Evolutionary conservation across 1,140 invertebrate species (phyloP).

Genomic region (Halyomorpha halys): DNA sequence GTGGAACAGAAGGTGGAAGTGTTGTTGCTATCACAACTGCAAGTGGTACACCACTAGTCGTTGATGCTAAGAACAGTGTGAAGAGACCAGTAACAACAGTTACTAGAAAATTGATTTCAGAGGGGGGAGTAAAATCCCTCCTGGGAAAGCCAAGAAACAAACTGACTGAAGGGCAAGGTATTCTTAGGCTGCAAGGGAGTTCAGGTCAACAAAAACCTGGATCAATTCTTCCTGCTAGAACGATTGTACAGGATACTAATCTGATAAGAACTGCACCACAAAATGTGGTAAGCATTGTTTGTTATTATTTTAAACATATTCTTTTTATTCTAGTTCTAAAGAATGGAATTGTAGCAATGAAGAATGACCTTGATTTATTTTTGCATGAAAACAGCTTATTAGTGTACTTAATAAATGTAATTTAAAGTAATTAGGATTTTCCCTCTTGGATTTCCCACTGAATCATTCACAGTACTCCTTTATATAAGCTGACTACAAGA

Average conservation of each 20-base stretch:
- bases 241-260: constrained; percentile 14
- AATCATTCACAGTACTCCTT: too few species aligned
- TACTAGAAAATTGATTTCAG: neutral
- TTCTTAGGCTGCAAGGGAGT: neutral
- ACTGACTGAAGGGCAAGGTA: neutral
- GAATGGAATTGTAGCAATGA: too few species aligned
- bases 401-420: too few species aligned
- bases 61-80: neutral
- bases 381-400: too few species aligned
- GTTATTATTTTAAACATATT: too few species aligned
- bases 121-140: constrained; percentile 18
- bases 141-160: constrained; percentile 17
- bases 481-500: too few species aligned
- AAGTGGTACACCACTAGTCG: constrained; percentile 4
- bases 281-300: constrained; percentile 5
- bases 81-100: neutral
- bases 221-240: constrained; percentile 13
- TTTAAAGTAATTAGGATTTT: too few species aligned
- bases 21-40: neutral
- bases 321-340: too few species aligned
- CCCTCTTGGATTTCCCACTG: too few species aligned
- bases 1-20: neutral
- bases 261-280: neutral
- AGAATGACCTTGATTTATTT: too few species aligned
- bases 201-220: neutral